Evolutionary conservation across 1,140 invertebrate species (phyloP), one percentile per base, ranked within the genome.

Genomic region (Rhopalosiphum padi): DNA sequence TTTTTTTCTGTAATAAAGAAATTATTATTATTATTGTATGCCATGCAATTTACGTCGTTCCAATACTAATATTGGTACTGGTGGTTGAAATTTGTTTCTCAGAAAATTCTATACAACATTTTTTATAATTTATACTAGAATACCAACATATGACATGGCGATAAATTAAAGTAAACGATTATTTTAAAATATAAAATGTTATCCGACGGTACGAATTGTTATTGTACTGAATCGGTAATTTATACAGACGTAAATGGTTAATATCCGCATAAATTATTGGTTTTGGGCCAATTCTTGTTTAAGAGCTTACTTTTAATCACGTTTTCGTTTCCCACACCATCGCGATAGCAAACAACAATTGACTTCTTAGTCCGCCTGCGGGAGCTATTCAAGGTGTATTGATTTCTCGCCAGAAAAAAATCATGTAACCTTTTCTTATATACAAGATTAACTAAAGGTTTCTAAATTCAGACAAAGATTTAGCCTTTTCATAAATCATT

Each of bases 121-220:
- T 77, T 77, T n/a, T 6, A 77, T 51, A 77, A 9, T n/a, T n/a
- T 8, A 77, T 77, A n/a, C 11, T 3, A 77, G 60, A 77, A 77
- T n/a, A 77, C 15, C 60, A 77, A n/a, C 30, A 77, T 77, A 77
- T 77, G 60, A 77, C 15, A 15, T 77, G 15, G 6, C 30, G 5
- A 77, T 77, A n/a, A 77, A 77, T 77, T n/a, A 68, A 30, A 30
- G 55, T 60, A 30, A 30, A 68, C 60, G 4, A 68, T n/a, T 77
- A n/a, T 77, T 77, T 77, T 68, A n/a, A n/a, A 68, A 77, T 77
- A 77, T 77, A 77, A 77, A 77, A 77, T 77, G 60, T n/a, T 77
- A n/a, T 77, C 15, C 30, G 30, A 18, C 30, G 15, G 15, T 77
- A 77, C 35, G 82, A 83, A 1, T 83, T 83, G 82, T 83, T 83